Evolutionary conservation across 2,888 invertebrate species (phyloP).

Genomic region (Xanthorhoe designata): DNA sequence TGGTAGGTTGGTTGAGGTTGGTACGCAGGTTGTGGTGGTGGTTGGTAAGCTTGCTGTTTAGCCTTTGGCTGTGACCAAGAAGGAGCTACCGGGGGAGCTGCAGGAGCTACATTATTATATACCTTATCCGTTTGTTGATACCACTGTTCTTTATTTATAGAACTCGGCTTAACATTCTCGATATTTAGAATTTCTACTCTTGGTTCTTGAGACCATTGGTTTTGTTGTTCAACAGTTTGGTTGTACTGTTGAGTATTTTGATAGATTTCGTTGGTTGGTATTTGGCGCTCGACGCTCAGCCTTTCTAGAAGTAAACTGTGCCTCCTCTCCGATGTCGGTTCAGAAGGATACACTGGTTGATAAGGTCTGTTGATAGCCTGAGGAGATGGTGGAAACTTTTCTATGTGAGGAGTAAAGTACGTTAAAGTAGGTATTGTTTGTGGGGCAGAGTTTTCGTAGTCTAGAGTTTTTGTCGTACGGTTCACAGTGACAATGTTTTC

Average conservation of each 20-base stretch:
- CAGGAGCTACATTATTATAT: constrained; percentile 62
- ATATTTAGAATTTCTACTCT: constrained; percentile 76
- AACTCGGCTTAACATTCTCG: constrained; percentile 79
- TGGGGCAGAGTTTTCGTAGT: constrained; percentile 71
- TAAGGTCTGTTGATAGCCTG: constrained; percentile 63
- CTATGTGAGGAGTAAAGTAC: constrained; percentile 71
- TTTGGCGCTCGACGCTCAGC: constrained; percentile 75
- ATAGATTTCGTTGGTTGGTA: constrained; percentile 68
- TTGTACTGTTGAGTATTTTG: constrained; percentile 65
- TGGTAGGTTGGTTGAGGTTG: constrained; percentile 54
- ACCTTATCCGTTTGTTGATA: constrained; percentile 69
- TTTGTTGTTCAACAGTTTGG: constrained; percentile 66
- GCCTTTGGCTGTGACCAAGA: constrained; percentile 54
- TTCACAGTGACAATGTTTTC: constrained; percentile 80
- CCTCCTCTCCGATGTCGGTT: constrained; percentile 69
- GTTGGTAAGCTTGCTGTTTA: constrained; percentile 51
- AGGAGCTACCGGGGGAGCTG: constrained; percentile 45
- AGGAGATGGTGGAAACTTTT: constrained; percentile 66
- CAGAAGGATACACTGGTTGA: constrained; percentile 67
- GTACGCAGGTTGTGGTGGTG: constrained; percentile 48
- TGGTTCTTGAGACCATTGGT: constrained; percentile 71
- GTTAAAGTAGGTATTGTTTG: constrained; percentile 71
- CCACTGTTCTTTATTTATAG: constrained; percentile 78
- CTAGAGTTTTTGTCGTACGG: constrained; percentile 75
- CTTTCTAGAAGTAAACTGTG: constrained; percentile 77